Conservation (phyloP, 2,113 vertebrate species). For the Cromileptes altivelis region DNA sequence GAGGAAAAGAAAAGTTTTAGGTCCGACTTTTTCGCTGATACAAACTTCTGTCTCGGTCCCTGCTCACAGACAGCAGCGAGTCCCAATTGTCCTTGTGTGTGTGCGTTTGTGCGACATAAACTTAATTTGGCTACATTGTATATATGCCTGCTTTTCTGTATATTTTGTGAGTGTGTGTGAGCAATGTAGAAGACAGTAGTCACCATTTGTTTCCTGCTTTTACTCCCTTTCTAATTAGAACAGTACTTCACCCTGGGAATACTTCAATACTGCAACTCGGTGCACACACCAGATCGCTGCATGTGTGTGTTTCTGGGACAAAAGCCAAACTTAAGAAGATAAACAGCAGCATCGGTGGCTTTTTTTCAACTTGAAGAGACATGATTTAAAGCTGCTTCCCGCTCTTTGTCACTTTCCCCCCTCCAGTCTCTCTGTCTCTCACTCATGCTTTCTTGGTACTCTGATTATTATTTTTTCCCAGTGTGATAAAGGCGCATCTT, state of each 20-base stretch:
- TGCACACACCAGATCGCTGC: slow-evolving; percentile 1
- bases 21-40: slow-evolving; percentile 25
- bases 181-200: slow-evolving; percentile 19
- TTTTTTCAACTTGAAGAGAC: slow-evolving; percentile 14
- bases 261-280: slow-evolving; percentile 23
- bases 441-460: neutral
- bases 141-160: neutral
- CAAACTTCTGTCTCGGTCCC: slow-evolving; percentile 7
- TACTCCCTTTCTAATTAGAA: slow-evolving; percentile 49
- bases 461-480: slow-evolving; percentile 19
- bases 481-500: slow-evolving; percentile 16
- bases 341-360: slow-evolving; percentile 34
- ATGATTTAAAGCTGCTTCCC: slow-evolving; percentile 8
- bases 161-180: slow-evolving; percentile 1
- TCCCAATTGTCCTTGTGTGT: slow-evolving; percentile 6
- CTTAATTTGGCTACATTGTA: slow-evolving; percentile 19
- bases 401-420: slow-evolving; percentile 16
- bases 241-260: slow-evolving; percentile 45
- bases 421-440: neutral
- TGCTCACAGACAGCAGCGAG: neutral
- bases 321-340: slow-evolving; percentile 48
- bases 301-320: slow-evolving; percentile 13
- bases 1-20: neutral
- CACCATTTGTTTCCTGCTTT: slow-evolving; percentile 37
- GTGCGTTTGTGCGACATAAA: neutral